Conservation (phyloP, 2,888 invertebrate genomes). For the Pegoplata infirma region DNA sequence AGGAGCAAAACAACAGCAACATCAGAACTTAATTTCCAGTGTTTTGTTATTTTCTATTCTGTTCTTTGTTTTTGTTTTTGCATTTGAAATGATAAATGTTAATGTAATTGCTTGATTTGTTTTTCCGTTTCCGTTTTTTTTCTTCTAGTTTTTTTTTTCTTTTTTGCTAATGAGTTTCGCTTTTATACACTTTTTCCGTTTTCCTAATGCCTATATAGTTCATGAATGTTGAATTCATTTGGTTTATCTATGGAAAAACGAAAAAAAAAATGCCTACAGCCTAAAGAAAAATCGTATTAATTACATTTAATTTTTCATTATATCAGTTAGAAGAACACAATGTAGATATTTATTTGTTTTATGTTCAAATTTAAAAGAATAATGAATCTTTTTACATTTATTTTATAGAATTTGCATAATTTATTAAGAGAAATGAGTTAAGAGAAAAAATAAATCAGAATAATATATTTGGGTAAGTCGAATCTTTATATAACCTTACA, state of each 20-base stretch:
- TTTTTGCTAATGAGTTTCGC: constrained; percentile 7
- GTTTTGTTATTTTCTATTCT: neutral
- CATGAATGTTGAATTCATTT: neutral
- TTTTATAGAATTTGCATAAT: too few species aligned
- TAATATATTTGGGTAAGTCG: too few species aligned
- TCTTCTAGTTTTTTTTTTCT: neutral
- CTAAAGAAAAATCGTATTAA: constrained; percentile 22
- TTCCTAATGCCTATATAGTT: too few species aligned
- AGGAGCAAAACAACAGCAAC: neutral
- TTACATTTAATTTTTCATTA: constrained; percentile 26
- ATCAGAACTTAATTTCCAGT: constrained; percentile 41
- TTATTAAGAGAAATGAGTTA: too few species aligned
- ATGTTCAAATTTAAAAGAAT: too few species aligned
- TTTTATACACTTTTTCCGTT: neutral
- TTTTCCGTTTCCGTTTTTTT: constrained; percentile 12
- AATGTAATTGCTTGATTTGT: constrained; percentile 59
- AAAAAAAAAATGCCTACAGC: neutral
- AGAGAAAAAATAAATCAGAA: too few species aligned
- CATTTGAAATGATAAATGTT: constrained; percentile 55
- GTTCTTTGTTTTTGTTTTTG: too few species aligned
- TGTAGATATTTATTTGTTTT: neutral
- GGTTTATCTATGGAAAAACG: neutral
- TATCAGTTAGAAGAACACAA: neutral
- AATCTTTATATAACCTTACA: too few species aligned
- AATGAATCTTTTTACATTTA: too few species aligned